These are phyloP conservation scores for Panzeria rudis DNA, from an alignment of 2,888 invertebrate genomes.

Conservation along the genomic window DNA sequence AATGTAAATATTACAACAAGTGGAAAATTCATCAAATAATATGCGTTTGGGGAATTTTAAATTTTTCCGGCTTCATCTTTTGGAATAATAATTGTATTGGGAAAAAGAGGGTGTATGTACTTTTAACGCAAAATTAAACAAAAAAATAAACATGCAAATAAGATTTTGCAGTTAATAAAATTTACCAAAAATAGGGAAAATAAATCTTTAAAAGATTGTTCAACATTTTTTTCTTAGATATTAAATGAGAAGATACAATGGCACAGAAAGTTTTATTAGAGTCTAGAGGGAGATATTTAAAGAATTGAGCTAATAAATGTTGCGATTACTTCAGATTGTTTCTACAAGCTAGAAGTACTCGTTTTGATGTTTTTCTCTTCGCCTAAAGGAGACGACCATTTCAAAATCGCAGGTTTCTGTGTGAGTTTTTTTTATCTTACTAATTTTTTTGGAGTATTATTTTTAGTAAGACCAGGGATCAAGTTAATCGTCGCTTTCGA, in stretches of 20 bases:
- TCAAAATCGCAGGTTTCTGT: too few relatives aligned
- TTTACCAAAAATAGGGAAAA: constrained; percentile 71
- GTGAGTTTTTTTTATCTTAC: too few relatives aligned
- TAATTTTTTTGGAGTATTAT: too few relatives aligned
- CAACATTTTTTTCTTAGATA: constrained; percentile 15
- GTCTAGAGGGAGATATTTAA: constrained; percentile 62
- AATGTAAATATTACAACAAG: constrained; percentile 57
- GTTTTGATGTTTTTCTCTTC: too few relatives aligned
- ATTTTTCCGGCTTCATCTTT: constrained; percentile 12
- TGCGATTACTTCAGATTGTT: too few relatives aligned
- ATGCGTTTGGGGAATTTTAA: constrained; percentile 70
- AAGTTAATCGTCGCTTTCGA: too few relatives aligned
- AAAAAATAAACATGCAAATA: constrained; percentile 83
- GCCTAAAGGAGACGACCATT: too few relatives aligned
- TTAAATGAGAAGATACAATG: constrained; percentile 9
- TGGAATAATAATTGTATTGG: not conserved
- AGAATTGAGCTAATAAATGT: not conserved
- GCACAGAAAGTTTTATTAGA: not conserved
- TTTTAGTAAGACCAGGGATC: too few relatives aligned
- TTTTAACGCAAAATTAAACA: constrained; percentile 76
- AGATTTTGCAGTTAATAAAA: constrained; percentile 83
- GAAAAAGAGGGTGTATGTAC: constrained; percentile 35
- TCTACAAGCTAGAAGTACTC: too few relatives aligned
- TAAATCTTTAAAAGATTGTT: constrained; percentile 21
- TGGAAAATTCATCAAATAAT: constrained; percentile 68